Percentiles rank a stretch among this genome's conserved stretches.
Evolutionary conservation across 2,797 vertebrate species (phyloP).

Genomic region (Lagocephalus sceleratus): DNA sequence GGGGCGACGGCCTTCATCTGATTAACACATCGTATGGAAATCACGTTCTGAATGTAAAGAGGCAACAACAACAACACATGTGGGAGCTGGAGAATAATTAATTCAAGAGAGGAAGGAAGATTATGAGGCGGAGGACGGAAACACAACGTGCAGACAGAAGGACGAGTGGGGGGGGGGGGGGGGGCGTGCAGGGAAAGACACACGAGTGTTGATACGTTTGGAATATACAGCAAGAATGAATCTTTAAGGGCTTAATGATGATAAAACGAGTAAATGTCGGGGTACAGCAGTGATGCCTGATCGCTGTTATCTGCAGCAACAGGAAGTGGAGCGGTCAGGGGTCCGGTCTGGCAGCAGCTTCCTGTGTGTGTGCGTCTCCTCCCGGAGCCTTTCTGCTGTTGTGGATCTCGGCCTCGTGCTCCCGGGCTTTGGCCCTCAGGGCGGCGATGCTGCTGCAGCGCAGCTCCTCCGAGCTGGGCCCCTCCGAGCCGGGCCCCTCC

Average conservation of each 20-base stretch:
- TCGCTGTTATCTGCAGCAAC: slow-evolving; percentile 37
- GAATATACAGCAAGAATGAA: no score
- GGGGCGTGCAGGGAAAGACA: no score
- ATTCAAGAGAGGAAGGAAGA: background rate
- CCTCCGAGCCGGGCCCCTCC: slow-evolving; percentile 52
- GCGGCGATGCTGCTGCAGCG: slow-evolving; percentile 80
- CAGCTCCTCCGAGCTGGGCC: slow-evolving; percentile 68
- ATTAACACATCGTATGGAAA: slow-evolving; percentile 6
- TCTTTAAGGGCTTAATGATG: no score
- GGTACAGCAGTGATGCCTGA: background rate
- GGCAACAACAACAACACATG: background rate
- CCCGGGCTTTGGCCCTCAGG: slow-evolving; percentile 80
- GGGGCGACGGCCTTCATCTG: background rate
- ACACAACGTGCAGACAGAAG: no score
- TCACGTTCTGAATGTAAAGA: background rate
- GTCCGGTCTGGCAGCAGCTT: slow-evolving; percentile 36
- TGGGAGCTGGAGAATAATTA: background rate
- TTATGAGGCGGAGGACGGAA: no score
- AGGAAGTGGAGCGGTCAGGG: slow-evolving; percentile 58
- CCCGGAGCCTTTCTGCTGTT: slow-evolving; percentile 59
- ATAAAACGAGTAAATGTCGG: background rate
- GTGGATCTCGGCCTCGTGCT: slow-evolving; percentile 78
- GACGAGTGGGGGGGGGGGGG: no score
- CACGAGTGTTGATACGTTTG: no score
- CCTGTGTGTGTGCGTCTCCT: slow-evolving; percentile 60